Conservation (phyloP, 2,113 vertebrate genomes). For the Fulica atra region DNA sequence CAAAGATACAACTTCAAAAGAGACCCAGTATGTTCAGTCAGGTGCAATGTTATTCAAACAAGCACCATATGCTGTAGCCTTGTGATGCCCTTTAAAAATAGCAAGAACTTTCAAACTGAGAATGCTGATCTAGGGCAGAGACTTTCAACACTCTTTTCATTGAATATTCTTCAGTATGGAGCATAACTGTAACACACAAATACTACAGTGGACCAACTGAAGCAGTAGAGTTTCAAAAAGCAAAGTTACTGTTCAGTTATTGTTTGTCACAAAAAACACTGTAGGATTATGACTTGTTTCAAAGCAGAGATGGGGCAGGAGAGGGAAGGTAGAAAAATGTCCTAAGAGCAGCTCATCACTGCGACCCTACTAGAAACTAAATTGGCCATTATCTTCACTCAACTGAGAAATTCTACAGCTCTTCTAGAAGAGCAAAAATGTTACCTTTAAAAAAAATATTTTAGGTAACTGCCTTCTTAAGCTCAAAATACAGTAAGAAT, state of each 20-base stretch:
- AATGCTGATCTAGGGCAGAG: neutral
- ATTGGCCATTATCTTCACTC: neutral
- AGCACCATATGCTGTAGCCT: neutral
- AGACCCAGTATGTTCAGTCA: neutral
- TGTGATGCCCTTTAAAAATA: neutral
- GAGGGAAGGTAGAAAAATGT: neutral
- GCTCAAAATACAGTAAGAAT: neutral
- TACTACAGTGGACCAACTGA: neutral
- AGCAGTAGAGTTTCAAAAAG: neutral
- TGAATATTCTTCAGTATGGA: neutral
- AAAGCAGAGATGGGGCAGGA: neutral
- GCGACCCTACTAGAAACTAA: neutral
- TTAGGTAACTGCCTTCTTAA: neutral
- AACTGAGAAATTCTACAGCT: neutral
- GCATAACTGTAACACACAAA: neutral
- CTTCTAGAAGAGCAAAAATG: neutral
- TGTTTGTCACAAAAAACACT: neutral
- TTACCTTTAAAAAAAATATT: neutral
- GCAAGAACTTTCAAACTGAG: neutral
- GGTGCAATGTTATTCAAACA: neutral
- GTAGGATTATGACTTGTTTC: neutral
- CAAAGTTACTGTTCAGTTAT: neutral
- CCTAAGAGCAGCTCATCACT: neutral
- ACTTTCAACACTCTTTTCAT: neutral
- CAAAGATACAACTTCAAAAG: neutral